Conservation (phyloP, 2,888 invertebrate genomes). For the Xestobium rufovillosum region DNA sequence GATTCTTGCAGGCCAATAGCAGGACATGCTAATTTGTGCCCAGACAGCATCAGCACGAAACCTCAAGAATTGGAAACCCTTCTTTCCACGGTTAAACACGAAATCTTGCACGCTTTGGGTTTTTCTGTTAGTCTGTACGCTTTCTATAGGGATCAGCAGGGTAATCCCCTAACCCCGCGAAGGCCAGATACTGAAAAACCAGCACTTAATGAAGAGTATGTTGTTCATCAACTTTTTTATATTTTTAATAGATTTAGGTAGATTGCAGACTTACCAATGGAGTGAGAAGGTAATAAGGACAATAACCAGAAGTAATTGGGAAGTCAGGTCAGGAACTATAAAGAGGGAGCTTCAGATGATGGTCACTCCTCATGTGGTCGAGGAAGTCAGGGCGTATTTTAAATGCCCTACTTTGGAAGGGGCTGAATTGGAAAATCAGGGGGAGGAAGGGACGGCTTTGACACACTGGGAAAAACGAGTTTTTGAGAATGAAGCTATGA, state of each 20-base stretch:
- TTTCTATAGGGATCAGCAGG: conserved; percentile 87
- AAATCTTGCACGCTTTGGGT: conserved; percentile 94
- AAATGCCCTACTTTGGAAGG: conserved; percentile 83
- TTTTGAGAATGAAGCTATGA: conserved; percentile 99
- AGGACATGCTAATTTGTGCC: conserved; percentile 97
- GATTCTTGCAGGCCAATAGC: conserved; percentile 76
- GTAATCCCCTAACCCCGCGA: conserved; percentile 76
- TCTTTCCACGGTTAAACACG: conserved; percentile 95
- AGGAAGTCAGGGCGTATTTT: conserved; percentile 84
- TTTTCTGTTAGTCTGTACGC: conserved; percentile 96
- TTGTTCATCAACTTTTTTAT: too few species aligned
- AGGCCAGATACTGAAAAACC: conserved; percentile 83
- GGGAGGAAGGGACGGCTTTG: conserved; percentile 89
- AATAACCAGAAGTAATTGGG: conserved; percentile 49
- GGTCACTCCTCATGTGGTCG: conserved; percentile 80
- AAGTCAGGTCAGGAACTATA: conserved; percentile 39
- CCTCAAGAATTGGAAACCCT: conserved; percentile 85
- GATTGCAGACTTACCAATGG: conserved; percentile 90
- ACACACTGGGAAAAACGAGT: conserved; percentile 99
- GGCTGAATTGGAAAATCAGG: conserved; percentile 97
- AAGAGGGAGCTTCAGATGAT: conserved; percentile 38
- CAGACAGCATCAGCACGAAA: conserved; percentile 85
- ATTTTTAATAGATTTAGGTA: conserved; percentile 40
- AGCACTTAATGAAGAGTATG: conserved; percentile 77
- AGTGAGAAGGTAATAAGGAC: conserved; percentile 80